Percentiles rank a stretch among this genome's conserved stretches.
phyloP scores from a whole-genome alignment of 2,888 invertebrate genomes.

The Yponomeuta plumbellus region DNA sequence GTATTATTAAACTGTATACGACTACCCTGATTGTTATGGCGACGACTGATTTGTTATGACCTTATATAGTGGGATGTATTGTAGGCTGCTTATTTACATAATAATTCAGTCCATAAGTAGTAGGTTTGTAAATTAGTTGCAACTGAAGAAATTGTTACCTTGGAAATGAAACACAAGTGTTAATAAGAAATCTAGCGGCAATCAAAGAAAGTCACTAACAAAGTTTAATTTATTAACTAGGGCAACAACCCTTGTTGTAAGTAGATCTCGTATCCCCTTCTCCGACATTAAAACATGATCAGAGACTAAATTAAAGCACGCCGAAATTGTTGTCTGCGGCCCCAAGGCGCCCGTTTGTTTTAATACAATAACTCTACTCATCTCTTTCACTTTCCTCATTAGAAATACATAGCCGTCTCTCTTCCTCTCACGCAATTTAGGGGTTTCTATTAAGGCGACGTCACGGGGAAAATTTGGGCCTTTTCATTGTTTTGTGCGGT shows the following conservation, averaged over 20 bases:
- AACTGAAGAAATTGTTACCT: no score
- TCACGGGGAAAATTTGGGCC: constrained; percentile 17
- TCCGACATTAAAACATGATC: constrained; percentile 69
- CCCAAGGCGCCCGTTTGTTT: constrained; percentile 75
- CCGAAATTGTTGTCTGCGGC: constrained; percentile 71
- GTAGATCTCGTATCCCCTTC: constrained; percentile 34
- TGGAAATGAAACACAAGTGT: no score
- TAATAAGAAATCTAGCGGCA: not conserved
- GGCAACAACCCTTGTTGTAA: constrained; percentile 47
- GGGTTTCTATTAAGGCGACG: constrained; percentile 64
- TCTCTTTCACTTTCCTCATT: constrained; percentile 58
- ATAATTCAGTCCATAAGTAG: no score
- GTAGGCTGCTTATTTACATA: no score
- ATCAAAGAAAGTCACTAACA: constrained; percentile 29
- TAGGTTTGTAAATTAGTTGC: no score
- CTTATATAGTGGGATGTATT: no score
- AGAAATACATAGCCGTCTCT: constrained; percentile 38
- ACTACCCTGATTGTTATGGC: no score
- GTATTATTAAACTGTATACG: no score
- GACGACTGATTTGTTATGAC: no score
- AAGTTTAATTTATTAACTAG: constrained; percentile 57
- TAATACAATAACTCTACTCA: constrained; percentile 69
- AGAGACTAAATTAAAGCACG: constrained; percentile 74
- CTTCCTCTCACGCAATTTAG: constrained; percentile 52
- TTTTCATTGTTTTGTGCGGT: not conserved